Base-by-base conservation (phyloP, 2,888 invertebrate genomes). In the Germaria angustata region DNA sequence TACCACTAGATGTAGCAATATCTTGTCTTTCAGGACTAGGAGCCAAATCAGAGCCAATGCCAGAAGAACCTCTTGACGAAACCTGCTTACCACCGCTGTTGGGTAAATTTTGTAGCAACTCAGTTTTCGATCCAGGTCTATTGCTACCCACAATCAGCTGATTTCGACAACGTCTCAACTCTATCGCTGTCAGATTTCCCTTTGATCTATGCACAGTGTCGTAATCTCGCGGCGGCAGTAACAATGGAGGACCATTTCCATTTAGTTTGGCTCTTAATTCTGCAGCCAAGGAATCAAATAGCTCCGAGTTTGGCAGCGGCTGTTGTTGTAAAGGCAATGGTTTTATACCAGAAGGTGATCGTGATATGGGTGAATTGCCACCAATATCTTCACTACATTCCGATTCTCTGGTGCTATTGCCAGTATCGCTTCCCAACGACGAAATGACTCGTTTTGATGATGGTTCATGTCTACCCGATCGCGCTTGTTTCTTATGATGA, bases 151-250 rank as follows among this genome's bases (percentile, higher is more conserved):
- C 91, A 84, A 91, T 91, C 55, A 91, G 84, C 2, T 89, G 88
- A 85, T 91, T 91, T 57, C 90, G 90, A 84, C 91, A 91, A 75
- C 91, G 89, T 59, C 95, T 90, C 83, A 93, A 90, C 87, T 95
- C 95, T 86, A 95, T 95, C 32, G 94, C 95, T n/a, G 94, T 93
- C 61, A 96, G 90, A 88, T 96, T 95, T 7, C 96, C 96, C 82
- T 95, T 93, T 68, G 91, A 91, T 63, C 91, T 93, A 89, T 96
- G 96, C 2, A 97, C 95, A 1, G 98, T 98, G 91, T 98, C 98
- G 92, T 98, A 98, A 91, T 98, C 98, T 32, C 97, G 93, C 0
- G 98, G 98, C 0, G 98, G 98, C 81, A 98, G 92, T 22, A 98
- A 93, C 68, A 98, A 94, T 0, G 98, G 98, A 90, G 90, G 93